These are phyloP conservation scores for Leptonema lineaticorne DNA, from an alignment of 1,140 invertebrate genomes.

Conservation along the genomic window DNA sequence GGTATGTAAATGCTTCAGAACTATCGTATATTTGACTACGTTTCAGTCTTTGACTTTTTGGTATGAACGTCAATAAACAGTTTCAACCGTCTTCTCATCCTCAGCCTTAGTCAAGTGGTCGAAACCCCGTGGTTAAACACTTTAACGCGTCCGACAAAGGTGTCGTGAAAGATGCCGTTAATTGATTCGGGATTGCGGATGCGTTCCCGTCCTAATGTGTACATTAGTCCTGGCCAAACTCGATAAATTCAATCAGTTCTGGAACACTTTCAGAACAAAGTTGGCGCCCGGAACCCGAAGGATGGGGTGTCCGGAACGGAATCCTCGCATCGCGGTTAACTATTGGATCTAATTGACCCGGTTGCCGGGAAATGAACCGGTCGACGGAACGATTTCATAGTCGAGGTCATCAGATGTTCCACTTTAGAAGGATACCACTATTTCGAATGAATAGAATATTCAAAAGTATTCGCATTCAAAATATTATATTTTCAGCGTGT, in stretches of 20 bases:
- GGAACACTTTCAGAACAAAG: neutral
- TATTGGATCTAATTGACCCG: constrained; percentile 17
- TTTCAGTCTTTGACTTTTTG: neutral
- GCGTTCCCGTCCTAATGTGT: constrained; percentile 23
- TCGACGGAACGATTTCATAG: no score
- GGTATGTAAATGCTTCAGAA: neutral
- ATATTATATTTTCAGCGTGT: no score
- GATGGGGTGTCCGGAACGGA: neutral
- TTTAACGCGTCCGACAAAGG: constrained; percentile 18
- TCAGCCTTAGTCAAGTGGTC: no score
- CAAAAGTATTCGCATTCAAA: no score
- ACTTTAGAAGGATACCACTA: no score
- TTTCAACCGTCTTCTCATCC: no score
- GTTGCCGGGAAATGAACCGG: neutral
- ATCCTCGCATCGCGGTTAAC: no score
- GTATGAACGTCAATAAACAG: neutral
- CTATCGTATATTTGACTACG: neutral
- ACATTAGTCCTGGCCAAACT: constrained; percentile 7
- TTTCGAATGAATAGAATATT: no score
- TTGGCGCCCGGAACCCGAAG: neutral
- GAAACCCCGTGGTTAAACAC: constrained; percentile 20
- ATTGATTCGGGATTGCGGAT: constrained; percentile 22
- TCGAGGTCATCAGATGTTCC: no score
- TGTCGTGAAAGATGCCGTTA: constrained; percentile 8
- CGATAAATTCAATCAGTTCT: constrained; percentile 23